Percentiles rank a stretch among this genome's conserved stretches.
These are phyloP conservation scores for Ischnus inquisitorius DNA, from an alignment of 2,888 invertebrate species.

Conservation along the genomic window DNA sequence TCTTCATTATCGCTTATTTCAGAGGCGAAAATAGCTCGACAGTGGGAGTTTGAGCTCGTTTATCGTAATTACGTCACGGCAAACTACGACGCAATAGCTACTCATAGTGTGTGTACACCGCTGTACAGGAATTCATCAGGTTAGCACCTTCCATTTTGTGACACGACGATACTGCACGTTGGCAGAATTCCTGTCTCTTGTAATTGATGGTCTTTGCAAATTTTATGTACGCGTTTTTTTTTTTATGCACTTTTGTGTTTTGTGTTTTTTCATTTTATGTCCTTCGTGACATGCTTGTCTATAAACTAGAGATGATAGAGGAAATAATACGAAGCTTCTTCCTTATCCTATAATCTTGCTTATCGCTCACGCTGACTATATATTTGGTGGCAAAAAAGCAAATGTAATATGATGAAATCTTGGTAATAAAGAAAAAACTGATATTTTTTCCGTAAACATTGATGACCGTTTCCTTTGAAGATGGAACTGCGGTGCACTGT, in stretches of 20 bases:
- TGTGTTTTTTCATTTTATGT: too few relatives aligned
- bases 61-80: background rate
- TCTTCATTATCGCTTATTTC: background rate
- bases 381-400: too few relatives aligned
- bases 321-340: too few relatives aligned
- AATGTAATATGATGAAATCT: too few relatives aligned
- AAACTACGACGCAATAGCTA: background rate
- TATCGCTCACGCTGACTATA: too few relatives aligned
- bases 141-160: background rate
- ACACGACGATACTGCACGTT: background rate
- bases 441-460: constrained; percentile 9
- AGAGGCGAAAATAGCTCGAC: background rate
- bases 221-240: background rate
- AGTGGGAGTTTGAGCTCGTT: background rate
- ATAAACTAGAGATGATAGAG: too few relatives aligned
- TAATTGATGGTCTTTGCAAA: background rate
- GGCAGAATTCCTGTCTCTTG: background rate
- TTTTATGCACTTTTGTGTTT: background rate
- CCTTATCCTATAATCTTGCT: too few relatives aligned
- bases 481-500: background rate
- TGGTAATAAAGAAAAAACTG: background rate
- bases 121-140: background rate
- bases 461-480: constrained; percentile 1
- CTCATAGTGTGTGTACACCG: background rate
- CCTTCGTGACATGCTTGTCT: too few relatives aligned